These are phyloP conservation scores for Muschampia plurimacula DNA, from an alignment of 2,888 invertebrate genomes.

Conservation along the genomic window DNA sequence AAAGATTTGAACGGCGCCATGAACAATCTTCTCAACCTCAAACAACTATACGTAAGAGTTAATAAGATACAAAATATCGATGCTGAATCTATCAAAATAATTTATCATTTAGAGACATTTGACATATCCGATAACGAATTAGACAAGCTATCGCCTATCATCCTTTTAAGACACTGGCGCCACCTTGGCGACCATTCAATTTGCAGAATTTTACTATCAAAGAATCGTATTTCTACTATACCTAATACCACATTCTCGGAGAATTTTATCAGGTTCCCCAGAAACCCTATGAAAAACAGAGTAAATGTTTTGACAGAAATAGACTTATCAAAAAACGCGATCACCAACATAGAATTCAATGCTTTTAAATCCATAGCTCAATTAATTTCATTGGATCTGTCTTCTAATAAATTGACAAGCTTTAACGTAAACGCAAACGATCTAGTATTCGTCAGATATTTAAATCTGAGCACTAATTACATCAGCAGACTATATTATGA, in stretches of 20 bases:
- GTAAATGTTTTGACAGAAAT: conserved; percentile 64
- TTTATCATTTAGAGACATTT: conserved; percentile 72
- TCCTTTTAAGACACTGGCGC: conserved; percentile 71
- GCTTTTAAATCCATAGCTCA: conserved; percentile 67
- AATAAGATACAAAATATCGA: conserved; percentile 69
- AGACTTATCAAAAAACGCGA: conserved; percentile 70
- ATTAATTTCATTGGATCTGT: conserved; percentile 65
- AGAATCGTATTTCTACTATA: conserved; percentile 62
- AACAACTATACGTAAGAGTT: conserved; percentile 65
- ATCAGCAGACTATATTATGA: conserved; percentile 60
- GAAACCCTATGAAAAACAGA: conserved; percentile 49
- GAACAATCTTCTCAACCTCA: conserved; percentile 64
- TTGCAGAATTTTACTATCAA: conserved; percentile 70
- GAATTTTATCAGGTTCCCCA: conserved; percentile 52
- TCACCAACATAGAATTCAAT: conserved; percentile 64
- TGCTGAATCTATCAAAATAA: conserved; percentile 64
- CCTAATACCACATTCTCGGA: conserved; percentile 63
- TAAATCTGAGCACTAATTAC: conserved; percentile 70
- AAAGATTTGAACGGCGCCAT: conserved; percentile 73
- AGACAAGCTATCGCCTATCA: conserved; percentile 58
- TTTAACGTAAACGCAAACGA: conserved; percentile 66
- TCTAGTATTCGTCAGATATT: conserved; percentile 59
- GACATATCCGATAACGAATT: conserved; percentile 72
- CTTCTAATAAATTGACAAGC: conserved; percentile 61
- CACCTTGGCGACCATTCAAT: conserved; percentile 62